These are phyloP conservation scores for Lissocephala sabroskyi DNA, from an alignment of 2,888 invertebrate genomes.

Conservation along the genomic window DNA sequence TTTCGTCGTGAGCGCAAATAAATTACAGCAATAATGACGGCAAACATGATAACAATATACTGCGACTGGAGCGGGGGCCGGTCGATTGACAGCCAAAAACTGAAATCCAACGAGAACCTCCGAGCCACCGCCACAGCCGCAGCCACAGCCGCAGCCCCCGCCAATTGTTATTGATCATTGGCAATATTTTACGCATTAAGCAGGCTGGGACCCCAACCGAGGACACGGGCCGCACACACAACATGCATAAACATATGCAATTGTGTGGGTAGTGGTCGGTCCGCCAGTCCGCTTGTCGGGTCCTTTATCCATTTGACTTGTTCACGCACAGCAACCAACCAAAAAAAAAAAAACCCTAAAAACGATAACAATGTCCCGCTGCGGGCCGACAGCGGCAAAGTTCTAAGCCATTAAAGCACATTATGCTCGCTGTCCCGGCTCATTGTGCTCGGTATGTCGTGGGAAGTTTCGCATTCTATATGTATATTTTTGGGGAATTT, in stretches of 20 bases:
- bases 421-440: conserved; percentile 24
- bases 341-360: conserved; percentile 22
- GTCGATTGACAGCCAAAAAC: background rate
- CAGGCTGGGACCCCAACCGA: conserved; percentile 17
- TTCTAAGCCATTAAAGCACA: conserved; percentile 62
- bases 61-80: background rate
- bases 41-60: conserved; percentile 59
- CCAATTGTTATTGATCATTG: conserved; percentile 63
- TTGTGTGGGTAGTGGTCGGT: background rate
- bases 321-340: conserved; percentile 42
- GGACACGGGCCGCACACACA: background rate
- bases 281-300: conserved; percentile 16
- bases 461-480: conserved; percentile 22
- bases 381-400: conserved; percentile 50
- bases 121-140: background rate
- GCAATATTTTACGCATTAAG: conserved; percentile 65
- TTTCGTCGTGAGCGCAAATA: conserved; percentile 55
- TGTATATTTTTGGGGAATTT: conserved; percentile 53
- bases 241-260: conserved; percentile 48
- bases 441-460: conserved; percentile 4
- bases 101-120: background rate
- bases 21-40: conserved; percentile 64
- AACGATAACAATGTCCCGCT: conserved; percentile 55
- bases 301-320: conserved; percentile 56
- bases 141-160: conserved; percentile 10